Conservation (phyloP, 2,888 invertebrate species). For the Allophyes oxyacanthae region DNA sequence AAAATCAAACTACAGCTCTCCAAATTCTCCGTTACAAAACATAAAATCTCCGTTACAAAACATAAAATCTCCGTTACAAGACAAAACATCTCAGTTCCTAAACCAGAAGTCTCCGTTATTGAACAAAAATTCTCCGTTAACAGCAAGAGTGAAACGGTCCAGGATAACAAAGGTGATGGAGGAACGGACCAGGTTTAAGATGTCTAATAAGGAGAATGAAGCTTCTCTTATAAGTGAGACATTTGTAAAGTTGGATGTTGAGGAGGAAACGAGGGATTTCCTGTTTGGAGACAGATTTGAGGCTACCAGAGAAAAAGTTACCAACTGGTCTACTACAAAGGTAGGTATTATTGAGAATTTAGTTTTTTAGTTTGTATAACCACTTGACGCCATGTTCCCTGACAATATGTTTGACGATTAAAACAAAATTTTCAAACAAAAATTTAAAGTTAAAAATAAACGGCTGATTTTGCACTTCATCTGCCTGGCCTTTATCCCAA, state of each 20-base stretch:
- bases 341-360: conserved; percentile 55
- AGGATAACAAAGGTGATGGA: conserved; percentile 78
- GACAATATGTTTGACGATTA: too few species aligned
- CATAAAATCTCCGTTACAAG: conserved; percentile 57
- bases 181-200: conserved; percentile 76
- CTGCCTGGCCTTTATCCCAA: too few species aligned
- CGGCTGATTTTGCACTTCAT: too few species aligned
- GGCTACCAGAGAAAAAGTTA: conserved; percentile 55
- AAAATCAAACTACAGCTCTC: conserved; percentile 49
- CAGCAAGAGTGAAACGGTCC: conserved; percentile 60
- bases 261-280: conserved; percentile 82
- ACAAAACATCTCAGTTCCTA: conserved; percentile 56
- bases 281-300: conserved; percentile 70
- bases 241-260: conserved; percentile 73
- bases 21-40: conserved; percentile 60
- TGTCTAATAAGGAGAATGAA: conserved; percentile 79
- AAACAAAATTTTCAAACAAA: too few species aligned
- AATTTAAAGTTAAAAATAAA: too few species aligned
- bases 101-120: conserved; percentile 46
- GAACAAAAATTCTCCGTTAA: conserved; percentile 60
- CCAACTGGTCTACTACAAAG: conserved; percentile 76
- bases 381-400: too few species aligned
- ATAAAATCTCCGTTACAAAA: conserved; percentile 58
- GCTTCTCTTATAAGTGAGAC: conserved; percentile 63
- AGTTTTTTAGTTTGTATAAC: conserved; percentile 11